Evolutionary conservation across 2,888 invertebrate species (phyloP), one percentile per base, ranked within the genome.

Genomic region (Aplocera efformata): DNA sequence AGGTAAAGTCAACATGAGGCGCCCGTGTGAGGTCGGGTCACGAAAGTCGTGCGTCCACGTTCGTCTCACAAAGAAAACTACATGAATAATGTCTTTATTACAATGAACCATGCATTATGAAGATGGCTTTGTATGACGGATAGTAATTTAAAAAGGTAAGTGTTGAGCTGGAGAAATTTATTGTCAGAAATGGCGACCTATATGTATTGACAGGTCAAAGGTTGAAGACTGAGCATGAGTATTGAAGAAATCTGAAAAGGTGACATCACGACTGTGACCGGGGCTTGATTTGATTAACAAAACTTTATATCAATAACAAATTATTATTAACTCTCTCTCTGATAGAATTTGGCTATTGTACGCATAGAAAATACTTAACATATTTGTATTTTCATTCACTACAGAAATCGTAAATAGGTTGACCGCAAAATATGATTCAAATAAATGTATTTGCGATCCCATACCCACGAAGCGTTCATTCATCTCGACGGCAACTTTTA

Each of bases 21-120:
- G 46, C 32, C 46, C 44, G 50, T 53, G 42, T 50, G 48, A 36
- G 48, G 42, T 56, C 60, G 50, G 55, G 62, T 72, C 71, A 72
- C 72, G 72, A 56, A 61, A 50, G 56, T 66, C 72, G 71, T 72
- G 69, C 56, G 50, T 56, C 55, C 72, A 66, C 65, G 69, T 67
- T 42, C 50, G 48, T 49, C 57, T 60, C 58, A 56, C 59, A 53
- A 57, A 58, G 51, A 46, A 59, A 42, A 51, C 56, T 53, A 65
- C 60, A 57, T 66, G 60, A 60, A 58, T 67, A 58, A 60, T 58
- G 54, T 53, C 60, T 66, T 60, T 65, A 66, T 63, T 56, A 60
- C 53, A 61, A 66, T 61, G 45, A 53, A 48, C 50, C n/a, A 20
- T 34, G 41, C 30, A 40, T 28, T 23, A 28, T 33, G 29, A 13